Evolutionary conservation across 2,888 invertebrate genomes (phyloP).

Genomic region (Tromatobia lineatoria): DNA sequence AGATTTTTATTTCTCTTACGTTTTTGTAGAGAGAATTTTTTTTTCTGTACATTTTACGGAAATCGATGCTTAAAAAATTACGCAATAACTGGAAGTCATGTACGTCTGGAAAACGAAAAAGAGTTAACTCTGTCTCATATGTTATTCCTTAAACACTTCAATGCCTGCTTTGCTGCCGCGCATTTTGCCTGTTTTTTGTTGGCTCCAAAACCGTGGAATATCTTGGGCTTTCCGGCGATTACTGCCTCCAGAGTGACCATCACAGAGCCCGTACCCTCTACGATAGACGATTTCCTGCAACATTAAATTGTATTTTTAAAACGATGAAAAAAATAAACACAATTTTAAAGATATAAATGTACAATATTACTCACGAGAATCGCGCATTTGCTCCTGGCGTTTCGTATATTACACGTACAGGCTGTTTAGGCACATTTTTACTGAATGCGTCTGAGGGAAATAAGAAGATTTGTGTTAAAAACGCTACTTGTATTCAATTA

Average conservation of each 20-base stretch:
- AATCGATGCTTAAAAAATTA: too few species aligned
- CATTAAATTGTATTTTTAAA: too few species aligned
- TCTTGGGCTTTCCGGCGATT: slow-evolving; percentile 87
- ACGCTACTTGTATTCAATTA: background rate
- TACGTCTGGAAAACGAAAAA: background rate
- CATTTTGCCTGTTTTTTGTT: slow-evolving; percentile 91
- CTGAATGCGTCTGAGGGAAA: slow-evolving; percentile 89
- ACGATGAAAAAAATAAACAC: too few species aligned
- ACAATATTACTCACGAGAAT: slow-evolving; percentile 89
- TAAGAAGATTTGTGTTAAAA: background rate
- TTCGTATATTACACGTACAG: slow-evolving; percentile 94
- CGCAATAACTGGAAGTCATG: too few species aligned
- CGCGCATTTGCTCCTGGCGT: slow-evolving; percentile 91
- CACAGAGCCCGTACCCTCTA: slow-evolving; percentile 79
- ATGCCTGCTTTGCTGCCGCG: slow-evolving; percentile 92
- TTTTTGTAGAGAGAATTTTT: too few species aligned
- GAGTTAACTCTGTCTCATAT: slow-evolving; percentile 47
- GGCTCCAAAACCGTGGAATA: slow-evolving; percentile 90
- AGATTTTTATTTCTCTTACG: too few species aligned
- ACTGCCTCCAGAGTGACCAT: slow-evolving; percentile 89
- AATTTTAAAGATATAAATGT: too few species aligned
- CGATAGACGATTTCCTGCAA: slow-evolving; percentile 75
- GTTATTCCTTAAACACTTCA: slow-evolving; percentile 82
- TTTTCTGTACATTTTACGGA: too few species aligned
- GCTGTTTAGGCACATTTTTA: slow-evolving; percentile 94